Percentiles rank a stretch among this genome's conserved stretches.
These are phyloP conservation scores for Ceratina australensis DNA, from an alignment of 1,140 invertebrate species.

Conservation along the genomic window DNA sequence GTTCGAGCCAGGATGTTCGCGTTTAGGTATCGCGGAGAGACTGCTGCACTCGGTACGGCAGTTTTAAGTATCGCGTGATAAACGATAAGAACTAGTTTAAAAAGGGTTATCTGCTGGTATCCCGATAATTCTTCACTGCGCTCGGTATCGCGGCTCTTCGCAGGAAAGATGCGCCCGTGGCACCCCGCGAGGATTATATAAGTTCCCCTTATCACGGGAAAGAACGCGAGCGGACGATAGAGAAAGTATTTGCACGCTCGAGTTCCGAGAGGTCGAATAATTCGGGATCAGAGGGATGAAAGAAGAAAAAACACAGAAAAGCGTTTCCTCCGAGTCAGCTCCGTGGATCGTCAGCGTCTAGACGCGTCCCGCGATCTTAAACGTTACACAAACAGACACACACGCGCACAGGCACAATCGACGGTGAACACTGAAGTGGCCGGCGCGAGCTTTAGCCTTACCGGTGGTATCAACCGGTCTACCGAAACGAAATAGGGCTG, in stretches of 20 bases:
- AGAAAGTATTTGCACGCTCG: neutral
- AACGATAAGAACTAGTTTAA: conserved; percentile 47
- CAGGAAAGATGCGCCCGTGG: neutral
- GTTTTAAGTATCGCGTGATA: conserved; percentile 48
- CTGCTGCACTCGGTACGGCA: conserved; percentile 44
- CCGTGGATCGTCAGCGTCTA: conserved; percentile 26
- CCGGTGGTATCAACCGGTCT: conserved; percentile 9
- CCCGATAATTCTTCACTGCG: conserved; percentile 38
- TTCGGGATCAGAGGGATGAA: neutral
- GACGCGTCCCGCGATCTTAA: conserved; percentile 21
- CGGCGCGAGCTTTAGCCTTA: conserved; percentile 7
- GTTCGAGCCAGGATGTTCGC: too few relatives aligned
- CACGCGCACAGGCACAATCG: neutral
- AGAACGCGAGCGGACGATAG: too few relatives aligned
- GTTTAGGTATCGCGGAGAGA: neutral
- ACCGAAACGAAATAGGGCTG: neutral
- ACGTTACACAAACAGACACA: neutral
- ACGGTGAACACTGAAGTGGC: too few relatives aligned
- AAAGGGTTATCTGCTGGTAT: conserved; percentile 32
- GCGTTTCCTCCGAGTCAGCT: conserved; percentile 2
- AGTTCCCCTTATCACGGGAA: neutral
- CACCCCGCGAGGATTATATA: neutral
- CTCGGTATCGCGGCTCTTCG: conserved; percentile 7
- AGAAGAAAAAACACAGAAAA: too few relatives aligned
- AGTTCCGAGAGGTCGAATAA: neutral